These are phyloP conservation scores for Prietella phreatophila DNA, from an alignment of 2,113 vertebrate genomes.

Conservation along the genomic window DNA sequence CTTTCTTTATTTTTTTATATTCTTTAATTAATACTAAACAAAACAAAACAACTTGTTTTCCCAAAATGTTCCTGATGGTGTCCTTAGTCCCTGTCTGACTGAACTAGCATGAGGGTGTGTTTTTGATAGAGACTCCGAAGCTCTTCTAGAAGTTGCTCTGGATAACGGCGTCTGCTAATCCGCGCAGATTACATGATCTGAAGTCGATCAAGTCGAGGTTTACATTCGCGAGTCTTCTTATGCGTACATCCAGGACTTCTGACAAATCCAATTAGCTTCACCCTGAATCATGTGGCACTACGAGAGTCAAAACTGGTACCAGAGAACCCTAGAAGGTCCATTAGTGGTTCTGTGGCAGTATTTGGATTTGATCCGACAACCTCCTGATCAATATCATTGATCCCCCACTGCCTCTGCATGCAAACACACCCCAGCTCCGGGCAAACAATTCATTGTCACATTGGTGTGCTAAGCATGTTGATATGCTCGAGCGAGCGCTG, in stretches of 20 bases:
- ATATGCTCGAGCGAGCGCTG: conserved; percentile 58
- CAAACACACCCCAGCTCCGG: conserved; percentile 50
- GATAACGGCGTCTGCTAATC: not conserved
- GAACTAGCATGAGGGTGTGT: not conserved
- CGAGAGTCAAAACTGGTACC: no score
- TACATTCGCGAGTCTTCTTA: not conserved
- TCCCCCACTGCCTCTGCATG: not conserved
- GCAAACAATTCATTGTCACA: conserved; percentile 67
- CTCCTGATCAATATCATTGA: not conserved
- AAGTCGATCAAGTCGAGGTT: not conserved
- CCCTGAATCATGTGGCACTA: not conserved
- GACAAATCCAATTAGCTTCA: not conserved
- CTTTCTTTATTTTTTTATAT: no score
- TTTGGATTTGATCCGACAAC: conserved; percentile 12
- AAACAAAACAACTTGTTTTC: no score
- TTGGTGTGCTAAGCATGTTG: conserved; percentile 65
- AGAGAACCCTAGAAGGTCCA: no score
- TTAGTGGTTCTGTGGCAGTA: not conserved
- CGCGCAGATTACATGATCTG: not conserved
- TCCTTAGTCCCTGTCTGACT: not conserved
- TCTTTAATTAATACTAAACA: no score
- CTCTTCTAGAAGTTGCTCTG: no score
- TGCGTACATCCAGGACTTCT: not conserved
- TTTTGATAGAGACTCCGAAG: not conserved
- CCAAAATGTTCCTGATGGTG: not conserved